These are phyloP conservation scores for Otus sunia DNA, from an alignment of 2,113 vertebrate species.

Conservation along the genomic window DNA sequence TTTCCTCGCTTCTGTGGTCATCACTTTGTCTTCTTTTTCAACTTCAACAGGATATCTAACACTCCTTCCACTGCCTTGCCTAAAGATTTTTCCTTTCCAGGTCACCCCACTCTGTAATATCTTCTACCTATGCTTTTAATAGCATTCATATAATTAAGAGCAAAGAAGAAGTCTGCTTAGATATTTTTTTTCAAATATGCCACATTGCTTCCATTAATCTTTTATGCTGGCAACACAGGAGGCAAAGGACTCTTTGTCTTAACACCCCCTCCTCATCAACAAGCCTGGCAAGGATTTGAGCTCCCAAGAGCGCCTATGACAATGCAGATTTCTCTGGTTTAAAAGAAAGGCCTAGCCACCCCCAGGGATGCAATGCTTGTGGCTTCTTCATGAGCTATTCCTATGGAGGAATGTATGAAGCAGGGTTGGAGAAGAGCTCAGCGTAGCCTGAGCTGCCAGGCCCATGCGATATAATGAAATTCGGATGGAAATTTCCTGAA, in stretches of 20 bases:
- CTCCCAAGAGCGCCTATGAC: not conserved
- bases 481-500: not conserved
- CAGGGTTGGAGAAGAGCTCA: not conserved
- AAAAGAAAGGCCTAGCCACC: not conserved
- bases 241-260: not conserved
- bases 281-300: not conserved
- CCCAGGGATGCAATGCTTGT: not conserved
- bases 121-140: not conserved
- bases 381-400: not conserved
- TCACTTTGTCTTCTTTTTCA: not conserved
- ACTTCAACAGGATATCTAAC: not conserved
- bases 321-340: not conserved
- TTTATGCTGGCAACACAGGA: not conserved
- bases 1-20: not conserved
- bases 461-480: not conserved
- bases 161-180: not conserved
- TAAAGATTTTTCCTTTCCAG: not conserved
- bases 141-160: not conserved
- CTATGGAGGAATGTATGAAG: rapidly evolving
- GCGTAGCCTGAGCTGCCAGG: not conserved
- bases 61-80: not conserved
- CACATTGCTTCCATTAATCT: not conserved
- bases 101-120: not conserved
- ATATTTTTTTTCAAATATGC: not conserved
- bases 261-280: rapidly evolving